Evolutionary conservation across 2,888 invertebrate species (phyloP).

Genomic region (Leptogaster cylindrica): DNA sequence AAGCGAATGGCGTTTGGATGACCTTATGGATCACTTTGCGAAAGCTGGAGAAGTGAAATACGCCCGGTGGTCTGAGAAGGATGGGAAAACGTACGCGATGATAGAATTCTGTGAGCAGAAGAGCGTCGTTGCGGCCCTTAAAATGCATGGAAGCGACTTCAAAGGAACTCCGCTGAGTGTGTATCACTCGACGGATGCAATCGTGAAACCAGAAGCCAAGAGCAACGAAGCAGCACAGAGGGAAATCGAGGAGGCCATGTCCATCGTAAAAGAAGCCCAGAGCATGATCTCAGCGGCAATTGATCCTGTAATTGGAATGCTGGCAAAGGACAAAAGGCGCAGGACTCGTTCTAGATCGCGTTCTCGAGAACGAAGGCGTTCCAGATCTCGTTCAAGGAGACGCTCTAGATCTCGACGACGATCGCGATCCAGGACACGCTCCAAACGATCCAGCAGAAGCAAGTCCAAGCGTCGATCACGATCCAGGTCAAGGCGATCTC

Average conservation of each 20-base stretch:
- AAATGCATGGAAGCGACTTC: slow-evolving; percentile 80
- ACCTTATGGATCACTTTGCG: slow-evolving; percentile 87
- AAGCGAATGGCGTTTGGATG: slow-evolving; percentile 76
- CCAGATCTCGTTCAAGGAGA: slow-evolving; percentile 68
- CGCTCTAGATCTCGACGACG: slow-evolving; percentile 68
- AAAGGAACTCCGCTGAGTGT: slow-evolving; percentile 75
- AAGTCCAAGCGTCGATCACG: slow-evolving; percentile 63
- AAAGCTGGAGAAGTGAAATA: slow-evolving; percentile 94
- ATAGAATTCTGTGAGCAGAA: slow-evolving; percentile 94
- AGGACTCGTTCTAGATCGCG: slow-evolving; percentile 63
- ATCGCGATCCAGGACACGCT: slow-evolving; percentile 61
- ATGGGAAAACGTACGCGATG: slow-evolving; percentile 80
- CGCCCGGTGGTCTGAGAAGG: slow-evolving; percentile 86
- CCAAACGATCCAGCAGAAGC: slow-evolving; percentile 44
- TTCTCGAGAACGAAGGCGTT: slow-evolving; percentile 60
- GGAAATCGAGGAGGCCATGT: slow-evolving; percentile 97
- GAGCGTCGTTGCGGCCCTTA: slow-evolving; percentile 83
- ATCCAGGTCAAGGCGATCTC: slow-evolving; percentile 62
- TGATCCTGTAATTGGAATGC: slow-evolving; percentile 86
- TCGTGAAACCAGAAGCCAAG: slow-evolving; percentile 91
- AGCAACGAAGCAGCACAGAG: slow-evolving; percentile 94
- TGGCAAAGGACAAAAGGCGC: slow-evolving; percentile 81
- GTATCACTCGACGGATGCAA: slow-evolving; percentile 90
- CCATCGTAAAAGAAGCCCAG: slow-evolving; percentile 94
- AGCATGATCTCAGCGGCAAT: slow-evolving; percentile 93